Percentiles rank a stretch among this genome's conserved stretches.
These are phyloP conservation scores for Eurosta solidaginis DNA, from an alignment of 1,140 invertebrate species.

Conservation along the genomic window DNA sequence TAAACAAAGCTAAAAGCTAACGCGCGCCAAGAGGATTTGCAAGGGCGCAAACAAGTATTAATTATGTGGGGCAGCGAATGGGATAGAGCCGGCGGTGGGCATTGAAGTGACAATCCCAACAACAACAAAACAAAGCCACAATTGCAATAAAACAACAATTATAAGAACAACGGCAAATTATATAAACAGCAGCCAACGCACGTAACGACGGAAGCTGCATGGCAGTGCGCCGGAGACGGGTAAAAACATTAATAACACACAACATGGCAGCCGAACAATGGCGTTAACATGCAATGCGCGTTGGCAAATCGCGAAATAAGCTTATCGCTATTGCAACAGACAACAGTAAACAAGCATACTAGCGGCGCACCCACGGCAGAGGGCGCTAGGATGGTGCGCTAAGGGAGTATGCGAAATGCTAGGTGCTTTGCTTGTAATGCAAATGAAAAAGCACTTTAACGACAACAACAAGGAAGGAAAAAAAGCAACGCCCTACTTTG, in stretches of 20 bases:
- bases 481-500: neutral
- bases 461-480: neutral
- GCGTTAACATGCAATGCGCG: neutral
- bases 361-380: neutral
- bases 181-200: neutral
- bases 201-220: neutral
- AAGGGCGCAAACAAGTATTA: neutral
- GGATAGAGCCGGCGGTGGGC: no score
- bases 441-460: neutral
- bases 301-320: neutral
- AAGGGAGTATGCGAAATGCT: neutral
- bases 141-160: neutral
- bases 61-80: neutral
- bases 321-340: slow-evolving; percentile 13
- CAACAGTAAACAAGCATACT: neutral
- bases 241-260: slow-evolving; percentile 22
- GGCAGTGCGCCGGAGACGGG: neutral
- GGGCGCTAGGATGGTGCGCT: no score
- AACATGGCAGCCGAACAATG: slow-evolving; percentile 22
- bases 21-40: neutral
- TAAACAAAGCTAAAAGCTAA: neutral
- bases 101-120: neutral
- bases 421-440: neutral
- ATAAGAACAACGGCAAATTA: neutral
- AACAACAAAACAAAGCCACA: neutral